These are phyloP conservation scores for Heteromurus nitidus DNA, from an alignment of 2,888 invertebrate genomes.

Conservation along the genomic window DNA sequence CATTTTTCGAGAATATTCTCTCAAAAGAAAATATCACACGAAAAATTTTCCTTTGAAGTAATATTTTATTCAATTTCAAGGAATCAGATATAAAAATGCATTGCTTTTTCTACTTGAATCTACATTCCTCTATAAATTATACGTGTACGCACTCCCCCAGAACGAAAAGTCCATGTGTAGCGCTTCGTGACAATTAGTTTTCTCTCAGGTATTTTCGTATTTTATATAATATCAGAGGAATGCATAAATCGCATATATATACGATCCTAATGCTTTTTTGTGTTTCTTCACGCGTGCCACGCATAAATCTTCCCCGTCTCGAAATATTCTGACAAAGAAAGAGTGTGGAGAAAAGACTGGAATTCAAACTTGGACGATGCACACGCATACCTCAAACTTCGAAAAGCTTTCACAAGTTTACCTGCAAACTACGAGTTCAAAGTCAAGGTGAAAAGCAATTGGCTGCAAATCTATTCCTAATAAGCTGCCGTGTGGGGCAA, in stretches of 20 bases:
- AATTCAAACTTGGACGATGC: too few relatives aligned
- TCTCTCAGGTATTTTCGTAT: neutral
- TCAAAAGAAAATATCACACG: too few relatives aligned
- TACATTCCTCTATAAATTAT: neutral
- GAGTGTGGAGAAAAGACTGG: neutral
- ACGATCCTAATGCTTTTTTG: neutral
- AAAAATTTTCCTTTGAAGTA: neutral
- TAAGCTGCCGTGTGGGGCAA: too few relatives aligned
- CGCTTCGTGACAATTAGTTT: conserved; percentile 14
- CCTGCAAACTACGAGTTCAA: conserved; percentile 37
- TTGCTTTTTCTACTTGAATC: too few relatives aligned
- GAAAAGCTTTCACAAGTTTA: neutral
- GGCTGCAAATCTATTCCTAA: too few relatives aligned
- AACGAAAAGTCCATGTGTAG: neutral
- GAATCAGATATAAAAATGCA: too few relatives aligned
- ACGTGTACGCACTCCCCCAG: neutral
- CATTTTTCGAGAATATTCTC: too few relatives aligned
- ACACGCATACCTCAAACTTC: neutral
- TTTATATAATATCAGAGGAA: neutral
- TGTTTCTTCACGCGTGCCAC: neutral
- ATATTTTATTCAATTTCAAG: neutral
- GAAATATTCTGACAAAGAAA: neutral
- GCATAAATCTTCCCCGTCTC: neutral
- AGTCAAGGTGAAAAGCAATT: conserved; percentile 55
- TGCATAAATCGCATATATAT: neutral